phyloP scores from a whole-genome alignment of 1,140 invertebrate genomes.

The Ostrea denselamellosa region DNA sequence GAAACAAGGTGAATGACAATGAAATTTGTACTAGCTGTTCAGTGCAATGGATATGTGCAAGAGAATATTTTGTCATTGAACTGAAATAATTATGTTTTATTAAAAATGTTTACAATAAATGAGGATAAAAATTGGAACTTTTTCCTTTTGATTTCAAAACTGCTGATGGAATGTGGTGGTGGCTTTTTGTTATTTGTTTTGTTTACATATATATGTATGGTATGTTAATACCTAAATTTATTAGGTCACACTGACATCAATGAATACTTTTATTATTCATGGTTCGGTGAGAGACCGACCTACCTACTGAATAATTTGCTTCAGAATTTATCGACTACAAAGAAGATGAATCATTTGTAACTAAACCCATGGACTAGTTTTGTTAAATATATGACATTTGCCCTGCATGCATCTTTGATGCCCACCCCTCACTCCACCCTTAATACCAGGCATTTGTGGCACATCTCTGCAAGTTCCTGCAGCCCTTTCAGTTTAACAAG shows the following conservation, averaged over 20 bases:
- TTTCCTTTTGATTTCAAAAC: conserved; percentile 34
- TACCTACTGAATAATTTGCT: too few relatives aligned
- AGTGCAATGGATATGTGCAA: conserved; percentile 32
- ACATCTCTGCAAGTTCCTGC: too few relatives aligned
- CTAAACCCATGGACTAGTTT: too few relatives aligned
- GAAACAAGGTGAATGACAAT: conserved; percentile 24
- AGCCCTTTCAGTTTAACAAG: too few relatives aligned
- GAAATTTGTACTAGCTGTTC: background rate
- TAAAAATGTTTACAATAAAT: conserved; percentile 30
- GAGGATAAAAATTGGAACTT: background rate
- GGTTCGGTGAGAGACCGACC: background rate
- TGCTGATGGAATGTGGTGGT: background rate
- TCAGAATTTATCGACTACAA: too few relatives aligned
- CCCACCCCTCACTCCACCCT: too few relatives aligned
- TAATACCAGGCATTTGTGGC: too few relatives aligned
- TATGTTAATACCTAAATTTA: too few relatives aligned
- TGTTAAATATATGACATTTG: too few relatives aligned
- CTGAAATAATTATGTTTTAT: background rate
- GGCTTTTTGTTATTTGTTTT: background rate
- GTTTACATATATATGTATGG: background rate
- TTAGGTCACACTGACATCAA: background rate
- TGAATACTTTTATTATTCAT: background rate
- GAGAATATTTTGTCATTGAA: conserved; percentile 12
- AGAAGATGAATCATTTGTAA: too few relatives aligned
- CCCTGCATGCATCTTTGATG: too few relatives aligned